Base-by-base conservation (phyloP, 2,797 vertebrate species). In the Pseudocheirus occidentalis region DNA sequence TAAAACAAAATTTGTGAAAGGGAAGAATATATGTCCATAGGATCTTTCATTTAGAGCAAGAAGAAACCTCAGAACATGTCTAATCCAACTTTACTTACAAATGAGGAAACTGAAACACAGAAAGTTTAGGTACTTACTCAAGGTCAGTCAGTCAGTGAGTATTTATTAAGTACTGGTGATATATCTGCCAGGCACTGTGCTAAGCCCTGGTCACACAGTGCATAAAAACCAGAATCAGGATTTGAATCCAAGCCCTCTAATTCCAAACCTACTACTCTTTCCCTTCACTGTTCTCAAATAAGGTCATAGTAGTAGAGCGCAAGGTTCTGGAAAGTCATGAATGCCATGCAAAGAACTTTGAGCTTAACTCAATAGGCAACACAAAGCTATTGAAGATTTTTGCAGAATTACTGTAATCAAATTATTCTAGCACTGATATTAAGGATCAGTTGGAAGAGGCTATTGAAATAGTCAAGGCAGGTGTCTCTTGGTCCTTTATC, bases 341-440 rank as follows among this genome's bases (percentile, higher is more conserved):
- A 92, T 92, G 28, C 1, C 40, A 56, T 27, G 12, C 24, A 53
- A 95, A 21, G 28, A 28, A 91, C 24, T 95, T 81, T 59, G 6
- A 53, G 52, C 62, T 94, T 95, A 90, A 91, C 59, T 58, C 50
- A 96, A 52, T 91, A 21, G 52, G 34, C 56, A 92, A 89, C 28
- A 40, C 21, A 18, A 90, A 94, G 34, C 1, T 24, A 40, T 12
- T 57, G 40, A 52, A 90, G n/a, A 55, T 29, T 55, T 56, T 27
- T 57, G 28, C 10, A 0, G 2, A 81, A 89, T 31, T 40, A 31
- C 13, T 62, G 89, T 81, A 21, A 81, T 81, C 10, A 3, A 81
- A 81, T 81, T 56, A 46, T 81, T 56, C 50, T 34, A 46, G 92
- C 21, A 66, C 55, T 34, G 57, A 5, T 93, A 40, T 89, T 18